Evolutionary conservation across 2,113 vertebrate species (phyloP).

Genomic region (Rostratula benghalensis): DNA sequence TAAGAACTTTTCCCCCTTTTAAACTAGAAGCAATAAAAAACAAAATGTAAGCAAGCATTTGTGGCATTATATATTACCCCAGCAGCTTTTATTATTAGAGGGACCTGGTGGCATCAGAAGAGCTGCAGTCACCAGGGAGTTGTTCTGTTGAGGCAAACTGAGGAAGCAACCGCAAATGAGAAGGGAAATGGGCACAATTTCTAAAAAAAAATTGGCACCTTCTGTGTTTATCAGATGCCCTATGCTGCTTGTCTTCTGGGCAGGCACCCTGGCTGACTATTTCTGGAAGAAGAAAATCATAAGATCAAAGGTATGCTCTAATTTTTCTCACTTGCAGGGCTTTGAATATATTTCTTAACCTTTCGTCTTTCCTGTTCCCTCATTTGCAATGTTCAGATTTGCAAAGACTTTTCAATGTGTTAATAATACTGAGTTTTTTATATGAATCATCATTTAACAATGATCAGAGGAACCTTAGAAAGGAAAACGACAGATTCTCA

Average conservation of each 20-base stretch:
- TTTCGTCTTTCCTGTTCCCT: background rate
- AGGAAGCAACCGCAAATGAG: background rate
- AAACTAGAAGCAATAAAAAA: background rate
- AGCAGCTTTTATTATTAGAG: background rate
- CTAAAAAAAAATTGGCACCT: background rate
- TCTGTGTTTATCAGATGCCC: background rate
- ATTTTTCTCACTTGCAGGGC: background rate
- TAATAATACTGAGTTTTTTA: background rate
- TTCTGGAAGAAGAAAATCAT: background rate
- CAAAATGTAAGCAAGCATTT: background rate
- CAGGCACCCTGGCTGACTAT: background rate
- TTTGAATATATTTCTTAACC: background rate
- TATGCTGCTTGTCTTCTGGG: background rate
- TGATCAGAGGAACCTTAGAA: background rate
- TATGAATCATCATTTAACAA: background rate
- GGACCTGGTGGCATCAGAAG: background rate
- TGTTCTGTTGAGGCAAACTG: background rate
- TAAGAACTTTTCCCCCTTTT: background rate
- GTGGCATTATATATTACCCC: background rate
- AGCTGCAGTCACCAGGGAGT: background rate
- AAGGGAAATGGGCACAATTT: background rate
- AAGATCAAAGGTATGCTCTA: background rate
- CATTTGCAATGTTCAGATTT: background rate
- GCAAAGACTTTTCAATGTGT: background rate
- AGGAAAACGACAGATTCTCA: background rate